Base-by-base conservation (phyloP, 2,113 vertebrate genomes). In the Nothocercus julius region DNA sequence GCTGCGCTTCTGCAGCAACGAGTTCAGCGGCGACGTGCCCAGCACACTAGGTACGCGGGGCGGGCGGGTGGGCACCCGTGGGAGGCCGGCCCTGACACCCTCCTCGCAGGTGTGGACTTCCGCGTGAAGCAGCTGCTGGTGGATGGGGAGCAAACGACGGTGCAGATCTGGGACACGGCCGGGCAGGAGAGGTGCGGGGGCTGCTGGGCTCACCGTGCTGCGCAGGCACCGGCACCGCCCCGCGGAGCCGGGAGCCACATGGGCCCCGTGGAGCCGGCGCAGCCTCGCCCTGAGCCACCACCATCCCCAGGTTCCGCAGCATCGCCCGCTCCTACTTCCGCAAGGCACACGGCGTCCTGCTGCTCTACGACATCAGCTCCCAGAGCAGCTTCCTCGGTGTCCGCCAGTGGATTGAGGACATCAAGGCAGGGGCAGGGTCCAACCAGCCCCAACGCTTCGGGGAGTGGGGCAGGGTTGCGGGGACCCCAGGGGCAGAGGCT, bases 101-200 rank as follows among this genome's bases (percentile, higher is more conserved):
- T 42, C 4, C 67, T n/a, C 42, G 0, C 73, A 98, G 97, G 97
- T 32, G 98, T 98, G n/a, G 98, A 98, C 85, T 98, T 98, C 94
- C 98, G 98, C 74, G 97, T 98, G 32, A 98, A 98, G 95, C 98
- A 97, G 95, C 97, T 98, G 97, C 79, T 98, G 9, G 98, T 98
- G 61, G 98, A 98, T 25, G 95, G 98, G 36, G 97, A 98, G 67
- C 97, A 96, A 90, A 98, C 97, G 1, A 97, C 75, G 0, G 87
- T 98, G 58, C 98, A 98, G 95, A 98, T 98, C 40, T 98, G 98
- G 98, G 98, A 98, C 96, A 98, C 97, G 19, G 98, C 98, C 1
- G 96, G 98, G 9, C 98, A 98, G 92, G 98, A 98, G 90, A 98
- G 97, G 97, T 98, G 47, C 20, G 47, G 45, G 42, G 7, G 15